Conservation (phyloP, 1,140 invertebrate genomes). For the Brachionus calyciflorus region DNA sequence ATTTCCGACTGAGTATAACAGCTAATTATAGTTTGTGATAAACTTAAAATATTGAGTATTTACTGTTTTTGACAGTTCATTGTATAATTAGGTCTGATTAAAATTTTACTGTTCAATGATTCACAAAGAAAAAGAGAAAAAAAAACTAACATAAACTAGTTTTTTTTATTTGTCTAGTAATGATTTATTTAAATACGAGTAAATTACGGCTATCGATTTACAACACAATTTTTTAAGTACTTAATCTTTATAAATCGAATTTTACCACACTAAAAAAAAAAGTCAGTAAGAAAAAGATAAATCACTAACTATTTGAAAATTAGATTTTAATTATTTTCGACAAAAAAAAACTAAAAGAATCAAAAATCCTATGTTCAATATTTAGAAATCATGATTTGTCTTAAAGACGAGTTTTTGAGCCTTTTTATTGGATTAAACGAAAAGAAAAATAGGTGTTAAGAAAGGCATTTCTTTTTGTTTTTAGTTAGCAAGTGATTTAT, state of each 20-base stretch:
- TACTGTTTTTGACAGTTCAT: constrained; percentile 34
- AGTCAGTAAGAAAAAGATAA: constrained; percentile 1
- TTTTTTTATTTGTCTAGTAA: neutral
- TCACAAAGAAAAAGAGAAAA: neutral
- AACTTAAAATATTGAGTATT: constrained; percentile 18
- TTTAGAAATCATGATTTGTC: constrained; percentile 37
- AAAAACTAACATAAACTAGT: too few relatives aligned
- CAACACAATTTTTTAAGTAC: neutral
- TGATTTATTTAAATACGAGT: too few relatives aligned
- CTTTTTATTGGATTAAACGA: constrained; percentile 18
- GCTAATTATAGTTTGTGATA: constrained; percentile 34
- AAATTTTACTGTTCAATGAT: neutral
- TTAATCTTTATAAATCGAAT: constrained; percentile 42
- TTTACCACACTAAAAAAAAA: constrained; percentile 15
- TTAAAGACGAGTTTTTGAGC: constrained; percentile 21
- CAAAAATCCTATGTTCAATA: constrained; percentile 34
- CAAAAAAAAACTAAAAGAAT: neutral
- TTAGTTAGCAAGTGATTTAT: neutral
- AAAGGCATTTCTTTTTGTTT: constrained; percentile 1
- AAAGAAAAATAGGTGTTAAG: constrained; percentile 20
- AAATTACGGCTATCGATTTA: constrained; percentile 27
- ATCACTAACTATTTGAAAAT: constrained; percentile 18
- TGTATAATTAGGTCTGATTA: constrained; percentile 19
- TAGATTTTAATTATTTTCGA: constrained; percentile 26
- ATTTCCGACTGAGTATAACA: constrained; percentile 12